phyloP scores from a whole-genome alignment of 2,113 vertebrate species.

The Salvelinus alpinus region DNA sequence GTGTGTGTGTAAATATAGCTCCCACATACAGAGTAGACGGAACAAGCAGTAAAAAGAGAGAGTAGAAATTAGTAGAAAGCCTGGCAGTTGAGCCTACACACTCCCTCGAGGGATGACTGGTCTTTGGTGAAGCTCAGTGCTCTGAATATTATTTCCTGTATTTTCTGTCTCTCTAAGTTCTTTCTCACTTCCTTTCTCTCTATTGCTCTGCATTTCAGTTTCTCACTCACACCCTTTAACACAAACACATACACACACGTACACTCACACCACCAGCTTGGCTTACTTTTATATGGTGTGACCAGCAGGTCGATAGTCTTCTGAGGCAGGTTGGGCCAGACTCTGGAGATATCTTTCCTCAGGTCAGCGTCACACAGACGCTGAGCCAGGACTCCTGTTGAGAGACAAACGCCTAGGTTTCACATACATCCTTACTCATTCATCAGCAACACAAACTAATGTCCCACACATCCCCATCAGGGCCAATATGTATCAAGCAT shows the following conservation, averaged over 20 bases:
- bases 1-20: background rate
- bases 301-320: constrained; percentile 93
- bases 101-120: background rate
- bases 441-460: background rate
- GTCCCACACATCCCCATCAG: too few species aligned
- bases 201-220: background rate
- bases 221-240: background rate
- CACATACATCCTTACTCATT: constrained; percentile 1
- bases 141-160: background rate
- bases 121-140: background rate
- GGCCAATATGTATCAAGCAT: too few species aligned
- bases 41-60: background rate
- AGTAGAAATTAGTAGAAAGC: background rate
- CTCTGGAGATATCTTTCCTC: constrained; percentile 86
- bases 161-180: background rate
- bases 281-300: constrained; percentile 90
- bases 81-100: background rate
- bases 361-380: constrained; percentile 87
- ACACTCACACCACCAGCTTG: background rate
- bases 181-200: background rate
- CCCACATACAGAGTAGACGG: too few species aligned
- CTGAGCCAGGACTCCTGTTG: constrained; percentile 85
- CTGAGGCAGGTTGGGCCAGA: constrained; percentile 91
- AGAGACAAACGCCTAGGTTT: constrained; percentile 3
- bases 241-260: background rate